Conservation (phyloP, 2,113 vertebrate species). For the Actenoides lindsayi region DNA sequence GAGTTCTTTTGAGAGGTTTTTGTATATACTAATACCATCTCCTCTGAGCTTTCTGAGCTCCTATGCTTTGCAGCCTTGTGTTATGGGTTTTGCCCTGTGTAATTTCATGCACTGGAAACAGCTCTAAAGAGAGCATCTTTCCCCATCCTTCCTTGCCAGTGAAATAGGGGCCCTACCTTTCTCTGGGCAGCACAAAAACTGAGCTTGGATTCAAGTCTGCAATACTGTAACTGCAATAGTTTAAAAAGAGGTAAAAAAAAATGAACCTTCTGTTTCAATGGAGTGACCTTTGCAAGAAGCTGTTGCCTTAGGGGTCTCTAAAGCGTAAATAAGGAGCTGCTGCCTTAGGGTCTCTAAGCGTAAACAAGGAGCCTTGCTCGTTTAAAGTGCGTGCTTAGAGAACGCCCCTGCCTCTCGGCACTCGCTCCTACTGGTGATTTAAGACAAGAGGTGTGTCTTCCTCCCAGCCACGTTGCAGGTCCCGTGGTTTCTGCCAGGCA, state of each 20-base stretch:
- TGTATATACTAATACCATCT: not conserved
- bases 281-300: not conserved
- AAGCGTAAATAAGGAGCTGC: not conserved
- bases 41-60: not conserved
- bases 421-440: not conserved
- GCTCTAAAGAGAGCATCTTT: not conserved
- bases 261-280: not conserved
- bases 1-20: not conserved
- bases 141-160: not conserved
- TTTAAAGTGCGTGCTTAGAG: not conserved
- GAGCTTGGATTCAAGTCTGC: not conserved
- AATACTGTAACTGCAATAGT: fast-evolving
- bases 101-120: not conserved
- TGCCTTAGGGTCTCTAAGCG: no score
- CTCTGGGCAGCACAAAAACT: not conserved
- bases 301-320: no score
- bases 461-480: not conserved
- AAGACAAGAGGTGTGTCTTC: not conserved
- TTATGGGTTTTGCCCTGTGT: not conserved
- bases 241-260: not conserved
- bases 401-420: not conserved
- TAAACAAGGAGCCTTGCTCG: not conserved
- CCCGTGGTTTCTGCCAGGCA: not conserved
- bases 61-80: not conserved
- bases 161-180: not conserved